Evolutionary conservation across 2,113 vertebrate species (phyloP).

Genomic region (Syngnathus typhle): DNA sequence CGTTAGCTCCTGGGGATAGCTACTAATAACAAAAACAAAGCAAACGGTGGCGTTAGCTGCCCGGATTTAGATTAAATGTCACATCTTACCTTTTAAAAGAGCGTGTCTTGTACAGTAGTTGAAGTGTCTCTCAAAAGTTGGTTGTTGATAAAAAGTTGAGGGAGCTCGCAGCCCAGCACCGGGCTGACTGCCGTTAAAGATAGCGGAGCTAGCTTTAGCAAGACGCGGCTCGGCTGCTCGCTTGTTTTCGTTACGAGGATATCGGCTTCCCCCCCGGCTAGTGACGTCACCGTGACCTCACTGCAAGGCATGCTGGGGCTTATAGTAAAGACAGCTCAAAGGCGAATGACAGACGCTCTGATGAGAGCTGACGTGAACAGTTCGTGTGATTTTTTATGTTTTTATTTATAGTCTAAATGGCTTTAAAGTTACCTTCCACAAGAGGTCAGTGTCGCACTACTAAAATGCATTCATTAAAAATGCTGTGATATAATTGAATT

Average conservation of each 20-base stretch:
- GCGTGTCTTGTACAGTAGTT: not conserved
- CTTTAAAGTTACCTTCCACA: slow-evolving; percentile 22
- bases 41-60: slow-evolving; percentile 49
- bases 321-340: slow-evolving; percentile 13
- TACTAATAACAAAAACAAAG: slow-evolving; percentile 56
- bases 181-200: slow-evolving; percentile 31
- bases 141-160: slow-evolving; percentile 48
- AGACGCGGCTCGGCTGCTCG: slow-evolving; percentile 45
- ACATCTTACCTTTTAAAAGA: slow-evolving; percentile 33
- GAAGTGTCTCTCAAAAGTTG: slow-evolving; percentile 33
- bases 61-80: not conserved
- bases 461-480: not conserved
- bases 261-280: slow-evolving; percentile 41
- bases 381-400: not conserved
- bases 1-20: slow-evolving; percentile 41
- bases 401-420: not conserved
- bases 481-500: too few species aligned
- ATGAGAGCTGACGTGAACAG: not conserved
- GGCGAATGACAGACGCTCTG: not conserved
- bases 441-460: slow-evolving; percentile 36
- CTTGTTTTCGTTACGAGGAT: slow-evolving; percentile 49
- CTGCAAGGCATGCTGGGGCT: slow-evolving; percentile 31
- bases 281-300: slow-evolving; percentile 41
- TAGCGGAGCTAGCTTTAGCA: slow-evolving; percentile 35
- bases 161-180: slow-evolving; percentile 38